Percentiles rank a stretch among this genome's conserved stretches.
Evolutionary conservation across 2,888 invertebrate genomes (phyloP).

Genomic region (Opisthograptis luteolata): DNA sequence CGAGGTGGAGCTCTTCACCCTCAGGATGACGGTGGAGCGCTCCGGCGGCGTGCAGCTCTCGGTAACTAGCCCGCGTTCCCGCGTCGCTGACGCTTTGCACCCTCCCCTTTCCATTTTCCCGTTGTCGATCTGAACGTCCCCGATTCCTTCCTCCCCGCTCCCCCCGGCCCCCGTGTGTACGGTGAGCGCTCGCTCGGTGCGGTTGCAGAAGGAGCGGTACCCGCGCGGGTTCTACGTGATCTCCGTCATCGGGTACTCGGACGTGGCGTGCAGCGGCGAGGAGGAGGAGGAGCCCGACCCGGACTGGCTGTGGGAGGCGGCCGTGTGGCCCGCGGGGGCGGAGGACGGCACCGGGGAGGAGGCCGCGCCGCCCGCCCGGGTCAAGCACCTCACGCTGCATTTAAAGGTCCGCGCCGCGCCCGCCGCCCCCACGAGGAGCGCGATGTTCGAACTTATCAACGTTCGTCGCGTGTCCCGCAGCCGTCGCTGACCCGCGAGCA

Average conservation of each 20-base stretch:
- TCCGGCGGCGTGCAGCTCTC: constrained; percentile 67
- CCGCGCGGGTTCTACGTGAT: constrained; percentile 70
- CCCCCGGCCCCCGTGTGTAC: too few relatives aligned
- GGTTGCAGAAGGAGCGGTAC: constrained; percentile 54
- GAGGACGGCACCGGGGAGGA: constrained; percentile 3
- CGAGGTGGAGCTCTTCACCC: constrained; percentile 41
- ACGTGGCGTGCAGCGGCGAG: constrained; percentile 53
- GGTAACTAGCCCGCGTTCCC: constrained; percentile 55
- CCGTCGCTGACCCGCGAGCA: constrained; percentile 59
- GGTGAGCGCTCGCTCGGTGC: too few relatives aligned
- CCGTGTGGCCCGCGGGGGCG: constrained; percentile 29
- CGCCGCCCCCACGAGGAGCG: neutral
- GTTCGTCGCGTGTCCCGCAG: too few relatives aligned
- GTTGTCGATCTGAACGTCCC: too few relatives aligned
- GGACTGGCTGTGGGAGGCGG: constrained; percentile 66
- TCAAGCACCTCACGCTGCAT: constrained; percentile 51
- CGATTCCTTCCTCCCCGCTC: too few relatives aligned
- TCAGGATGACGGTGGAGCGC: constrained; percentile 66
- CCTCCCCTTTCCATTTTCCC: too few relatives aligned
- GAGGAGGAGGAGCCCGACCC: constrained; percentile 13
- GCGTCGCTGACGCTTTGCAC: too few relatives aligned
- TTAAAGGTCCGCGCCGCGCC: constrained; percentile 42
- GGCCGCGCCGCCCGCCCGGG: constrained; percentile 20
- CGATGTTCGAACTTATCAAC: too few relatives aligned
- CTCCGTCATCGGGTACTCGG: constrained; percentile 49